A percentile compares a stretch with the other conserved stretches of the same genome.
These are phyloP conservation scores for Brienomyrus brachyistius DNA, from an alignment of 2,113 vertebrate species.

Conservation along the genomic window DNA sequence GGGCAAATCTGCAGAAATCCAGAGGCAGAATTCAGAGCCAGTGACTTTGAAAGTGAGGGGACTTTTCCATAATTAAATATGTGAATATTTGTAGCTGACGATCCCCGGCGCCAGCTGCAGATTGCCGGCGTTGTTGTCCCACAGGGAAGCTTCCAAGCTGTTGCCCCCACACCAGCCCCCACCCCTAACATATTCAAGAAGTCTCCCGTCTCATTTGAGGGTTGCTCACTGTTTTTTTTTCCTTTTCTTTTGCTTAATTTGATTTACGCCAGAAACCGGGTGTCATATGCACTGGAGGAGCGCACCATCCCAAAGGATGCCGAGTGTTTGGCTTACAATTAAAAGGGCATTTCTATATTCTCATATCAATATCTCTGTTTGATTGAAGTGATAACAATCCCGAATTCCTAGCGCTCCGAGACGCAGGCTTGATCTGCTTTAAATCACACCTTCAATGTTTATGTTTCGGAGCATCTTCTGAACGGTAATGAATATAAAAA, in stretches of 20 bases:
- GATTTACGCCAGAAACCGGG: constrained; percentile 45
- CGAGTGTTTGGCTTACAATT: constrained; percentile 58
- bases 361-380: constrained; percentile 36
- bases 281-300: constrained; percentile 46
- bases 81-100: constrained; percentile 68
- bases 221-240: constrained; percentile 44
- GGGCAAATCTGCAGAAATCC: constrained; percentile 1
- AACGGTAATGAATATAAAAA: not conserved
- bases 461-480: not conserved
- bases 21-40: constrained; percentile 23
- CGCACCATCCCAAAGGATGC: constrained; percentile 36
- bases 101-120: constrained; percentile 63
- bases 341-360: constrained; percentile 28
- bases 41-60: constrained; percentile 35
- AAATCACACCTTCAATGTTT: not conserved
- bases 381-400: constrained; percentile 29
- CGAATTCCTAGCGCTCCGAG: not conserved
- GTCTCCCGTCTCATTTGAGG: constrained; percentile 47
- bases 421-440: not conserved
- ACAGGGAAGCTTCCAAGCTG: constrained; percentile 58
- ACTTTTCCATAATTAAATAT: constrained; percentile 65
- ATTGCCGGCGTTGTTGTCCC: constrained; percentile 54
- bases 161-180: constrained; percentile 33
- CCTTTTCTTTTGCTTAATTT: constrained; percentile 50
- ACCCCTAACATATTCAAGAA: constrained; percentile 47